Evolutionary conservation across 2,113 vertebrate genomes (phyloP).

Genomic region (Herpailurus yagouaroundi): DNA sequence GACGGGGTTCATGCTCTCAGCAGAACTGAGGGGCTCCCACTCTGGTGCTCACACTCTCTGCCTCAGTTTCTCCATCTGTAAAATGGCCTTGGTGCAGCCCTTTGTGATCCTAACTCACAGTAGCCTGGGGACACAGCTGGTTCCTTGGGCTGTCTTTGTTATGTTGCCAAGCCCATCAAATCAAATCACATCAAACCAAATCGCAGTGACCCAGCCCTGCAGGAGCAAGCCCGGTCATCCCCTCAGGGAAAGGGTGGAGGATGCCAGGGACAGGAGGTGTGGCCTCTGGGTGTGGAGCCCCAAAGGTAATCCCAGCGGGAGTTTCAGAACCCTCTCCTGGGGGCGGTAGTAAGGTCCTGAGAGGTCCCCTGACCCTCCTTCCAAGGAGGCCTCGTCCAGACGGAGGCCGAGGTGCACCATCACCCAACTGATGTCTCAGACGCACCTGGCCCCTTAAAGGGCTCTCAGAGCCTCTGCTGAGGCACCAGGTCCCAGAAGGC

Average conservation of each 20-base stretch:
- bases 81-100: accelerated
- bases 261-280: background rate
- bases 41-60: background rate
- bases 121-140: background rate
- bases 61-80: background rate
- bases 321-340: background rate
- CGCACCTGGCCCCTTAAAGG: background rate
- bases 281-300: background rate
- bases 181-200: too few relatives aligned
- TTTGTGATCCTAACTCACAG: background rate
- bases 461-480: background rate
- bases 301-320: background rate
- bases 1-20: background rate
- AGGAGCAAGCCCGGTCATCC: background rate
- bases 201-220: accelerated
- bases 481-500: background rate
- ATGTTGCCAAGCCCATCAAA: accelerated
- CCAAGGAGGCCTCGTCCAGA: accelerated
- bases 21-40: background rate
- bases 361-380: accelerated
- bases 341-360: accelerated
- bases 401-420: background rate
- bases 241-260: background rate
- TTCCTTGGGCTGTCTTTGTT: background rate
- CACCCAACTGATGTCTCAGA: background rate